phyloP scores from a whole-genome alignment of 2,797 vertebrate species.

The Syndactyla subalaris region DNA sequence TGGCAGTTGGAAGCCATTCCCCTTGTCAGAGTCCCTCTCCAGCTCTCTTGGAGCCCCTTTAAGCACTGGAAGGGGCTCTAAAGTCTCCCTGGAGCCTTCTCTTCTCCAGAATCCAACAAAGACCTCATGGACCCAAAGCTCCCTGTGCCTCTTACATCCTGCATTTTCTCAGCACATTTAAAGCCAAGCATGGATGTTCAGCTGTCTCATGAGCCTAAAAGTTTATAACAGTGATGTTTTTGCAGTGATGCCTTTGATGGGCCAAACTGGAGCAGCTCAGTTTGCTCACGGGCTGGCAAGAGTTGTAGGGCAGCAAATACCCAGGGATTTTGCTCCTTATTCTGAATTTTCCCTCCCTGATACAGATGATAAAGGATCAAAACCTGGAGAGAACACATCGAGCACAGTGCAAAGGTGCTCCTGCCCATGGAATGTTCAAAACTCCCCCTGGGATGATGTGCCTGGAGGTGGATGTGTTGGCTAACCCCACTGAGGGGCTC shows the following conservation, averaged over 20 bases:
- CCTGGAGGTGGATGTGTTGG: rapidly evolving
- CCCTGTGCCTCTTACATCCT: neutral
- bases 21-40: neutral
- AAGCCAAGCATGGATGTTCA: rapidly evolving
- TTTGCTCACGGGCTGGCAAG: too few relatives aligned
- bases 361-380: rapidly evolving
- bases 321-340: too few relatives aligned
- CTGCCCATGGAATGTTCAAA: rapidly evolving
- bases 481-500: rapidly evolving
- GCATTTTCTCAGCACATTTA: neutral
- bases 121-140: too few relatives aligned
- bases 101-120: neutral
- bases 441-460: rapidly evolving
- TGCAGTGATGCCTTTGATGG: neutral
- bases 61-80: neutral
- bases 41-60: neutral
- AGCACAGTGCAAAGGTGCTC: rapidly evolving
- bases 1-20: neutral
- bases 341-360: neutral
- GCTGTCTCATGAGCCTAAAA: neutral
- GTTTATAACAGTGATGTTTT: neutral
- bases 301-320: neutral
- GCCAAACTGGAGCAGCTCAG: neutral
- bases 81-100: neutral
- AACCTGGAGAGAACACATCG: neutral